Conservation (phyloP, 2,888 invertebrate genomes). For the Meloe dianella region DNA sequence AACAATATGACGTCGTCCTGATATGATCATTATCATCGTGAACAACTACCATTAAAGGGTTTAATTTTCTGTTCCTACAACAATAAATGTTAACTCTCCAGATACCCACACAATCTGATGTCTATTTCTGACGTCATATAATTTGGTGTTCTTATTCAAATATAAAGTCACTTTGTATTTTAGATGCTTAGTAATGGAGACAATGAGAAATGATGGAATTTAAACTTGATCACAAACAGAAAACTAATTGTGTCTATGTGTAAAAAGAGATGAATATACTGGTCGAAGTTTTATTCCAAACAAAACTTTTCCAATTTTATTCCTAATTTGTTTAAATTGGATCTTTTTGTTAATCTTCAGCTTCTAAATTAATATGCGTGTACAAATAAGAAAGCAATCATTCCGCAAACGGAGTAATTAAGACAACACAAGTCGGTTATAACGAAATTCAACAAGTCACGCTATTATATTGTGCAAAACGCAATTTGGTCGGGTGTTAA, state of each 20-base stretch:
- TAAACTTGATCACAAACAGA: constrained; percentile 27
- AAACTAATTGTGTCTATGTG: background rate
- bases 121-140: background rate
- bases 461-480: too few relatives aligned
- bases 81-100: background rate
- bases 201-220: constrained; percentile 8
- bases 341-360: background rate
- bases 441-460: too few relatives aligned
- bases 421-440: background rate
- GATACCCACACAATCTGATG: background rate
- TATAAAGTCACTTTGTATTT: constrained; percentile 31
- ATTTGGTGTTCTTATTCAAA: constrained; percentile 25
- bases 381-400: background rate
- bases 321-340: constrained; percentile 14
- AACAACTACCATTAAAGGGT: background rate
- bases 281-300: constrained; percentile 29
- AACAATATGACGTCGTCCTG: background rate
- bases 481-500: too few relatives aligned
- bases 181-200: constrained; percentile 17
- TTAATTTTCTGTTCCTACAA: background rate
- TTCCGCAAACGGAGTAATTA: background rate
- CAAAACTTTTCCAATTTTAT: constrained; percentile 32
- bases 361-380: background rate
- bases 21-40: background rate
- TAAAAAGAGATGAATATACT: constrained; percentile 8